Evolutionary conservation across 2,797 vertebrate genomes (phyloP).

Genomic region (Anguilla anguilla): DNA sequence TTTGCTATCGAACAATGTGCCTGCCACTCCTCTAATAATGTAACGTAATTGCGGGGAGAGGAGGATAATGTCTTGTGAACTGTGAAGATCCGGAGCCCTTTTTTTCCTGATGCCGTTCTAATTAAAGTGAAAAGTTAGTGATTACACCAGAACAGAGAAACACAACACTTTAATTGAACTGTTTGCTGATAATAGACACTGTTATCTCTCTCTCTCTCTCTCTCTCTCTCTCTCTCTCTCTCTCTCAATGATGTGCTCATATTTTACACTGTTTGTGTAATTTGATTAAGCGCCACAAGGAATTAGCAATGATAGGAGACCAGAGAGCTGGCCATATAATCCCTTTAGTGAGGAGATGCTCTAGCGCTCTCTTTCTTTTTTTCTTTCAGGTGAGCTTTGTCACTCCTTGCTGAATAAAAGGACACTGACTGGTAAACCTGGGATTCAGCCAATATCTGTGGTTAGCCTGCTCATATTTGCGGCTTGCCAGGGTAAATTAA

Average conservation of each 20-base stretch:
- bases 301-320: not conserved
- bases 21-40: not conserved
- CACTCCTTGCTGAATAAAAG: not conserved
- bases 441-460: not conserved
- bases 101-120: constrained; percentile 2
- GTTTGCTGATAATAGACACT: not conserved
- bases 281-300: constrained; percentile 7
- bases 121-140: constrained; percentile 24
- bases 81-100: not conserved
- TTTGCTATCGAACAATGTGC: not conserved
- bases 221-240: not conserved
- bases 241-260: not conserved
- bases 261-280: constrained; percentile 12
- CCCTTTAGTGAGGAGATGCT: not conserved
- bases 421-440: not conserved
- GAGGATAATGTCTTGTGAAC: not conserved
- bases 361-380: not conserved
- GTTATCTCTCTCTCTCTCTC: not conserved
- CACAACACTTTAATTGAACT: constrained; percentile 20
- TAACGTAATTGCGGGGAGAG: not conserved
- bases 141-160: constrained; percentile 14
- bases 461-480: not conserved
- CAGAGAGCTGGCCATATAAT: constrained; percentile 12
- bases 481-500: not conserved
- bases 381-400: not conserved